Evolutionary conservation across 2,888 invertebrate species (phyloP).

Genomic region (Acanthoscelides obtectus): DNA sequence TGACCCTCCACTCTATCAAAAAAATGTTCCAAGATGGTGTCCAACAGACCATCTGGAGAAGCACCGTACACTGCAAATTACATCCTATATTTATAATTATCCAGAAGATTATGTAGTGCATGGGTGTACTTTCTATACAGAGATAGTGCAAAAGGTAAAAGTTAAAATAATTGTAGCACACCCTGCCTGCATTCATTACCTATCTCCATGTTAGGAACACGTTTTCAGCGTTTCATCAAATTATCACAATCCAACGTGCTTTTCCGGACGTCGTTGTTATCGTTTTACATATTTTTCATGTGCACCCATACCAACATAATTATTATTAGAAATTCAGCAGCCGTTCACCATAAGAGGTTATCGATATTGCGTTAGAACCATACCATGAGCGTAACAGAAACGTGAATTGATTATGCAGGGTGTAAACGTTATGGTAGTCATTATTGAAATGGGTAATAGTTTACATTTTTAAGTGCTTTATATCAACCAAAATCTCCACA

Average conservation of each 20-base stretch:
- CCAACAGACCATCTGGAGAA: too few relatives aligned
- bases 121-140: neutral
- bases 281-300: neutral
- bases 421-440: too few relatives aligned
- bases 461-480: too few relatives aligned
- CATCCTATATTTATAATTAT: too few relatives aligned
- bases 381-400: neutral
- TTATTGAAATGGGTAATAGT: too few relatives aligned
- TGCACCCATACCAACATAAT: neutral
- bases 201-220: neutral
- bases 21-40: too few relatives aligned
- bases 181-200: neutral
- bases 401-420: neutral
- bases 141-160: neutral
- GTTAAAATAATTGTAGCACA: neutral
- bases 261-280: neutral
- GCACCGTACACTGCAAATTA: too few relatives aligned
- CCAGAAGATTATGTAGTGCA: conserved; percentile 1
- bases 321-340: neutral
- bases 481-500: too few relatives aligned
- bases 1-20: too few relatives aligned
- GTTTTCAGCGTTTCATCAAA: neutral
- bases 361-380: neutral
- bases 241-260: neutral
- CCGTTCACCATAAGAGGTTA: neutral